Evolutionary conservation across 2,113 vertebrate genomes (phyloP), one percentile per base, ranked within the genome.

Genomic region (Machaerirhynchus nigripectus): DNA sequence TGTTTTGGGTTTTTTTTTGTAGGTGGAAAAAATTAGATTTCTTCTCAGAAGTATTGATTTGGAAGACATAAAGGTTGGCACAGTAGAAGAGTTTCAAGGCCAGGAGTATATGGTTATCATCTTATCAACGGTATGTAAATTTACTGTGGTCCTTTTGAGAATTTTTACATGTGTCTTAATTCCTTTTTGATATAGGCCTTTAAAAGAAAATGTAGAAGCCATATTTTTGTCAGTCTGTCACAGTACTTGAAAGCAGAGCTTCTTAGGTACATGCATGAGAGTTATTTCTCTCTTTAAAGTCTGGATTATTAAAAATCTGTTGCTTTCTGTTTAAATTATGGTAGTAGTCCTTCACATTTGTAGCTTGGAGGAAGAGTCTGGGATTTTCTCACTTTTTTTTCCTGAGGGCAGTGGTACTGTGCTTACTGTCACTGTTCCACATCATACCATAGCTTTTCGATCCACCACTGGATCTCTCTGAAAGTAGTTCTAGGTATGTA

Each of bases 31-130:
- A 97, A 99, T 99, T 17, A 97, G 97, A 90, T 67, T 99, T 87
- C 98, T 99, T 82, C 96, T 99, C 59, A 96, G 97, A 89, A 99
- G 97, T 26, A 98, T 98, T 52, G 98, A 99, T 40, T 97, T 99
- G 90, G 93, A 87, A 59, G 98, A 99, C 67, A 97, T 99, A 79
- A 99, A 99, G 95, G 99, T 99, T 77, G 99, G 99, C n/a, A 99
- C 99, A 3, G 99, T 99, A 26, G 99, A 99, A 96, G 99, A 99
- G 95, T 99, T 99, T 91, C 99, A 99, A 95, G 99, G 99, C 15
- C 99, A 99, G 71, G 99, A 99, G 81, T 98, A 97, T 71, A 89
- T 98, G 84, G 98, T 98, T 79, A 98, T 99, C 95, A 97, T 99
- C 96, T 64, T 99, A 63, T 99, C 99, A 31, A 98, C 98, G 26